Conservation (phyloP, 2,113 vertebrate genomes). For the Hippopotamus amphibius region DNA sequence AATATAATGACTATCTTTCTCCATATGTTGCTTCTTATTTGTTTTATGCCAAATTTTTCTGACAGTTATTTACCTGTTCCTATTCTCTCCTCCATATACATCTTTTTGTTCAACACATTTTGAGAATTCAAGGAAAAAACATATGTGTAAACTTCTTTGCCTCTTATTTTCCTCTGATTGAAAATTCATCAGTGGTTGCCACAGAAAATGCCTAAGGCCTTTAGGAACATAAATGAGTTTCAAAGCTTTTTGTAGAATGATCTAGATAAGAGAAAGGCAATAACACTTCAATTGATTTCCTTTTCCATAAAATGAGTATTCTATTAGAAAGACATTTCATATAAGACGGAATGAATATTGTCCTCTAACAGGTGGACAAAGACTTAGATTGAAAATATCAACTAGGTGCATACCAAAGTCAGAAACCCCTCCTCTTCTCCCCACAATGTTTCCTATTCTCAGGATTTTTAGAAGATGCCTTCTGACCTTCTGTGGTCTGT, state of each 20-base stretch:
- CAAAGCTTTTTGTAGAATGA: slow-evolving; percentile 15
- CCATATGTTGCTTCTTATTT: not conserved
- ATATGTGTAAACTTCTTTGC: not conserved
- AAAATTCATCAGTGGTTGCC: not conserved
- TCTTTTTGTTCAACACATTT: not conserved
- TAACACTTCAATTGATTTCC: slow-evolving; percentile 36
- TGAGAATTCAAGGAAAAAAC: not conserved
- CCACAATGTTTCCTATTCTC: not conserved
- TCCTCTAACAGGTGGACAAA: slow-evolving; percentile 4
- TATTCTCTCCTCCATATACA: not conserved
- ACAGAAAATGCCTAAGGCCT: not conserved
- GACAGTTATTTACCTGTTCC: not conserved
- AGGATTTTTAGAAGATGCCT: not conserved
- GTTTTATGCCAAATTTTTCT: not conserved
- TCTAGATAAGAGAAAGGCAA: not conserved
- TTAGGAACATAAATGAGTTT: slow-evolving; percentile 2
- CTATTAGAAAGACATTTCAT: slow-evolving; percentile 10
- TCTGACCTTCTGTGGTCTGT: not conserved
- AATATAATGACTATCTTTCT: not conserved
- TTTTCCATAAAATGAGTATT: slow-evolving; percentile 35
- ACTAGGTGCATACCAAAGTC: accelerated
- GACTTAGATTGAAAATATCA: not conserved
- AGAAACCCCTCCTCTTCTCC: not conserved
- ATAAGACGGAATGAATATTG: not conserved
- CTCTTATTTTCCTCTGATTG: slow-evolving; percentile 24